Conservation (phyloP, 2,797 vertebrate genomes). For the Alosa sapidissima region DNA sequence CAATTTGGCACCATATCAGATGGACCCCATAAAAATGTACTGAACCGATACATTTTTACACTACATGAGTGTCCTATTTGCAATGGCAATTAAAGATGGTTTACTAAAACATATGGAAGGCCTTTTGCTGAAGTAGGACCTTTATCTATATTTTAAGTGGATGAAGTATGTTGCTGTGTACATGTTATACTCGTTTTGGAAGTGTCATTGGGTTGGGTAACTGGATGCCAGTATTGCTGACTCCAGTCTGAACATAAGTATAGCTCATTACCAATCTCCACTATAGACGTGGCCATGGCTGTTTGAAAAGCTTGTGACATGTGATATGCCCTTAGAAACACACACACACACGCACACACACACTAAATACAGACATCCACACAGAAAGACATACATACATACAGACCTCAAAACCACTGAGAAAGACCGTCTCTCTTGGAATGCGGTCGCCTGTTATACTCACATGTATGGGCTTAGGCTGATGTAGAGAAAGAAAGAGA, state of each 20-base stretch:
- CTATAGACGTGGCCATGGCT: not conserved
- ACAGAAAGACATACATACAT: not conserved
- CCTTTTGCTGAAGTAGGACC: not conserved
- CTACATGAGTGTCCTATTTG: not conserved
- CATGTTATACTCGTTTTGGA: not conserved
- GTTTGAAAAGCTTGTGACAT: not conserved
- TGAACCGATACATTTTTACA: not conserved
- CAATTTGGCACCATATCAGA: not conserved
- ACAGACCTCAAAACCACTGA: not conserved
- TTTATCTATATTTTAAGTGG: not conserved
- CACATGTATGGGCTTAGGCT: not conserved
- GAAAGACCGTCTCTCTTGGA: not conserved
- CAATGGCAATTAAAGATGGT: not conserved
- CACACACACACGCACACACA: not conserved
- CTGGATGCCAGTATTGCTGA: not conserved
- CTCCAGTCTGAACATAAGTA: not conserved
- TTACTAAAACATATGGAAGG: not conserved
- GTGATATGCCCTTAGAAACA: not conserved
- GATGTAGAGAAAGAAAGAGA: not conserved
- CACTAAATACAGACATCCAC: not conserved
- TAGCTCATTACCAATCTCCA: not conserved
- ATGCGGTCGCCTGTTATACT: not conserved
- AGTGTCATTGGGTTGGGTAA: not conserved
- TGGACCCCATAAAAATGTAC: not conserved
- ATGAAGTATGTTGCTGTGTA: not conserved